Base-by-base conservation (phyloP, 2,113 vertebrate genomes). In the Neotoma lepida region DNA sequence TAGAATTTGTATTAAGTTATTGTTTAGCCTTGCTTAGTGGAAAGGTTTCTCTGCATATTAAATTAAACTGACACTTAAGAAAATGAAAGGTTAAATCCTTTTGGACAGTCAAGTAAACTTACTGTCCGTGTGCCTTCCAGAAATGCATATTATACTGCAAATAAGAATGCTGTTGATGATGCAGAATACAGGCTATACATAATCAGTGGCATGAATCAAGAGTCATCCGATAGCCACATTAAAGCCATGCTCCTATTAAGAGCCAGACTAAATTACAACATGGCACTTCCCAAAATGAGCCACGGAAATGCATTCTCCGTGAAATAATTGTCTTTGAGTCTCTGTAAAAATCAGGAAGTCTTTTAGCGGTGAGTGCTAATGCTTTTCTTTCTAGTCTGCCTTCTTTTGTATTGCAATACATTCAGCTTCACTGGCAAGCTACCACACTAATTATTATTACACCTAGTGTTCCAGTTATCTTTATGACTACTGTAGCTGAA, bases 401-500 rank as follows among this genome's bases (percentile, higher is more conserved):
- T 63, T 95, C 96, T 96, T 98, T 97, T 89, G 22, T 96, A 61
- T 84, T 91, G 68, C 96, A 93, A 35, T 97, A 93, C 95, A 97
- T 97, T 98, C 96, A 96, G 56, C 88, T 86, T 98, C 95, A 70
- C 95, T 97, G 97, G 94, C 93, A 97, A 77, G 84, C 95, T 96
- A 97, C 98, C 96, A 91, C 92, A 92, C 95, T 98, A 98, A 98
- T 98, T 97, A 98, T 97, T 98, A 97, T 97, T 96, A 94, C 95
- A 97, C 98, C 97, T 97, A 97, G 92, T 96, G 81, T 66, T 88
- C 98, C 94, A 63, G 96, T 98, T 97, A 97, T 98, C 97, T 94
- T 97, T 95, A 97, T 96, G 95, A 96, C 97, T 96, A 89, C 94
- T 91, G 58, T 97, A 94, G 92, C 96, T 98, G 82, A 97, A 97